Evolutionary conservation across 1,140 invertebrate species (phyloP), one percentile per base, ranked within the genome.

Genomic region (Eurosta solidaginis): DNA sequence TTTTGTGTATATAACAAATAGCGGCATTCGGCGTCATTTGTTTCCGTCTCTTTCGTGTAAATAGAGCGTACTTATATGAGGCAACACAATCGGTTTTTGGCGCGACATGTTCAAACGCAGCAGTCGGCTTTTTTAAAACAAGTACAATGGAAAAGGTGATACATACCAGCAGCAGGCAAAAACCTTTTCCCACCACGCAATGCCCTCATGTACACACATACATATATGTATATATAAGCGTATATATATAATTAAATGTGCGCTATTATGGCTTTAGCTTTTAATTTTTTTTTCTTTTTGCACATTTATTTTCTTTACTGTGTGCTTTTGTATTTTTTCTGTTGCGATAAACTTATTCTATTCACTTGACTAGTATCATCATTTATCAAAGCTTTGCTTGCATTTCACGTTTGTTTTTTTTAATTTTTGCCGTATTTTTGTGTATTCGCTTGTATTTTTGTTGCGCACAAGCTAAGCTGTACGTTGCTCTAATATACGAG

Each of bases 1-100:
- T 68, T 68, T 68, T 68, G 59, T 68, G 59, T 68, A 68, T 68
- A 68, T 68, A 68, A 68, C 59, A 68, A 68, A 68, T 68, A 68
- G 59, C 59, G 59, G 59, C 59, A 68, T 68, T 68, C 59, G 59
- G 59, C 59, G 59, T 68, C 59, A 33, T 68, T 68, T n/a, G n/a
- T n/a, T 68, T 68, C 59, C 40, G n/a, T 68, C 59, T 68, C 59
- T 68, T 68, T 68, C 59, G 33, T 40, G 59, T 68, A 68, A 68
- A 68, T 68, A 68, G 17, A 4, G 59, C 59, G 59, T 68, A 42
- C 17, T 33, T 29, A 40, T 68, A 68, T n/a, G n/a, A 68, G 14
- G 40, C 59, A 59, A 33, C 59, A 33, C 59, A 68, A 40, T 68
- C 59, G 59, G n/a, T 68, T 68, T 68, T 68, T 68, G 59, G 59